These are phyloP conservation scores for Geotria australis DNA, from an alignment of 2,797 vertebrate genomes.

Conservation along the genomic window DNA sequence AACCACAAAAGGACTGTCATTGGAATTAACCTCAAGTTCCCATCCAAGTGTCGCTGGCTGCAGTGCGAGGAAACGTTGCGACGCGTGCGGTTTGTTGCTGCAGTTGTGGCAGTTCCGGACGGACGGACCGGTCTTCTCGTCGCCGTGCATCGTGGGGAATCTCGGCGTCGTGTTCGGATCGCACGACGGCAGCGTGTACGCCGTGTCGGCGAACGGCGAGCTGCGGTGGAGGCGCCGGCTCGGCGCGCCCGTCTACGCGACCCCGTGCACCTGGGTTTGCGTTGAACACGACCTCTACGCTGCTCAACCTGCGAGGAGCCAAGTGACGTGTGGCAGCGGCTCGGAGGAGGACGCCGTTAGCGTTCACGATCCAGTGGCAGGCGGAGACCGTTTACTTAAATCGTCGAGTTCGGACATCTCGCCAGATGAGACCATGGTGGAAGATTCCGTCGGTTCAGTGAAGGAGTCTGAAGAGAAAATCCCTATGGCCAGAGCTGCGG, in stretches of 20 bases:
- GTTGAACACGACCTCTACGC: constrained; percentile 3
- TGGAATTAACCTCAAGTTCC: no score
- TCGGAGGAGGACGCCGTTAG: background rate
- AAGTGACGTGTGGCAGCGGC: no score
- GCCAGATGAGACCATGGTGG: no score
- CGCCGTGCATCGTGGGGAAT: constrained; percentile 23
- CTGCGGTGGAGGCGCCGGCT: constrained; percentile 47
- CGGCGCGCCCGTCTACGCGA: constrained; percentile 37
- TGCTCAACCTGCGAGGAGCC: no score
- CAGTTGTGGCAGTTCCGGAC: constrained; percentile 54
- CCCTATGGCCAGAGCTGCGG: background rate
- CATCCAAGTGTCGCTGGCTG: no score
- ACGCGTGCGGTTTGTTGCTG: background rate
- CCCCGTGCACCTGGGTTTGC: constrained; percentile 27
- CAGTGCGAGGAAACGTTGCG: no score
- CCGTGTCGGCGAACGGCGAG: constrained; percentile 26
- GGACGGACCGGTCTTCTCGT: constrained; percentile 57
- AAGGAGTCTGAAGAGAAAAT: background rate
- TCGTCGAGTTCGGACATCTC: no score
- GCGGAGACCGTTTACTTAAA: no score
- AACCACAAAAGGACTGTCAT: no score
- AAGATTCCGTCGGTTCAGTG: background rate
- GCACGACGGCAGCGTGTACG: constrained; percentile 48
- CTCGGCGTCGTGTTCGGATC: constrained; percentile 41
- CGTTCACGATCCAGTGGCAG: no score